Percentiles rank a stretch among this genome's conserved stretches.
These are phyloP conservation scores for Acleris literana DNA, from an alignment of 2,888 invertebrate genomes.

Conservation along the genomic window DNA sequence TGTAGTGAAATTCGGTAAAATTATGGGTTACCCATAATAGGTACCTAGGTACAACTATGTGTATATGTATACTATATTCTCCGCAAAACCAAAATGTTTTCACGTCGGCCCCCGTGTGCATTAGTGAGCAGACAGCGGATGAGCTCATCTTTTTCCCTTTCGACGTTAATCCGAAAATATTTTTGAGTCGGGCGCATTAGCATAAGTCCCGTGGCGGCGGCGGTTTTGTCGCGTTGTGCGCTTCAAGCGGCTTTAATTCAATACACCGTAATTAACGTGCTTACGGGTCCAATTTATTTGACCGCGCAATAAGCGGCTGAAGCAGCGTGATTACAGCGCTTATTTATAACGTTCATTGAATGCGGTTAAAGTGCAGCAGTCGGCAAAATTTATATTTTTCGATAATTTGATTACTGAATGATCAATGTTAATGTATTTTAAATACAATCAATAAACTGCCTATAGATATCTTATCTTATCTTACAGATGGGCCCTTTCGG, in stretches of 20 bases:
- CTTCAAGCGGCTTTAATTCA: conserved; percentile 49
- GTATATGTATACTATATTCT: too few relatives aligned
- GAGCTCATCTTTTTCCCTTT: conserved; percentile 13
- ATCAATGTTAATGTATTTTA: too few relatives aligned
- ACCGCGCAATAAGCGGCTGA: conserved; percentile 8
- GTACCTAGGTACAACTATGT: too few relatives aligned
- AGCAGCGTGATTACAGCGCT: not conserved
- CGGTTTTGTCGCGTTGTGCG: conserved; percentile 29
- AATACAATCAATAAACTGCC: too few relatives aligned
- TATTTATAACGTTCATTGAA: not conserved
- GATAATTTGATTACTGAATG: too few relatives aligned
- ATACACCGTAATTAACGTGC: conserved; percentile 51
- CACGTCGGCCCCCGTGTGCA: not conserved
- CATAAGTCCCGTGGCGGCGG: conserved; percentile 17
- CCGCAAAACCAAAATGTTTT: conserved; percentile 6
- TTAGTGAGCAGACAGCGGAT: conserved; percentile 8
- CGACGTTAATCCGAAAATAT: conserved; percentile 19
- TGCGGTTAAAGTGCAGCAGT: not conserved
- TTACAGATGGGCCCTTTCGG: too few relatives aligned
- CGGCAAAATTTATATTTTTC: too few relatives aligned
- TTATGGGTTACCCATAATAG: too few relatives aligned
- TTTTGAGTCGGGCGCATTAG: conserved; percentile 15
- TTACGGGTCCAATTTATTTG: conserved; percentile 41
- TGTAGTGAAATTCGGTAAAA: too few relatives aligned
- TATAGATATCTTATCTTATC: too few relatives aligned